Evolutionary conservation across 2,797 vertebrate genomes (phyloP), one percentile per base, ranked within the genome.

Genomic region (Oryzias dopingdopingensis): DNA sequence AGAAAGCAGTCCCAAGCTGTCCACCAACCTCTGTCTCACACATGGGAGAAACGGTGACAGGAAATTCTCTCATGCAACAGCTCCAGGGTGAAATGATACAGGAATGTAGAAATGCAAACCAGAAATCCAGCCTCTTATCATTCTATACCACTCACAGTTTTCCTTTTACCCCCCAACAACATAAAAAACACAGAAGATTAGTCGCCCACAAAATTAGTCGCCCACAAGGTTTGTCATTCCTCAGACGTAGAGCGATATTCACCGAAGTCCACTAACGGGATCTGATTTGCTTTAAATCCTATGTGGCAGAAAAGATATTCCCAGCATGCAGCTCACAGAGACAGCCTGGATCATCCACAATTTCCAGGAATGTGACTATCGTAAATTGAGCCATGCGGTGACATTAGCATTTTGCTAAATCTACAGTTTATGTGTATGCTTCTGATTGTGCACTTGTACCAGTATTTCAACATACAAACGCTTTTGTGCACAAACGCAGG

Each of bases 11-110:
- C 81, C 80, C 82, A 86, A 82, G 67, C 78, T 70, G 72, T 91
- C 79, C 84, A 87, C 74, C 82, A 86, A 82, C 75, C 82, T 87
- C 90, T 92, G 91, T 89, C 89, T 91, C 87, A 89, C 92, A 92
- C 89, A 92, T 92, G 91, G 87, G 69, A 84, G 79, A 77, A 90
- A 90, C 82, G 88, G 83, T 86, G 91, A 91, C 91, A 92, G 91
- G 90, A 92, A 91, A 92, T 93, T 91, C 90, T 79, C 88, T 75
- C 83, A 89, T 64, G 76, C 85, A 84, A 84, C 85, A 79, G 88
- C 88, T 91, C 80, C 84, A 87, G 90, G 90, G 86, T 87, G 86
- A 92, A 92, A 90, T 79, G 86, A 91, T 90, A 89, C 84, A 90
- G 86, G 86, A 91, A 86, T 85, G 80, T 84, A 89, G 80, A 89